Conservation (phyloP, 2,888 invertebrate species). For the Euplexia lucipara region DNA sequence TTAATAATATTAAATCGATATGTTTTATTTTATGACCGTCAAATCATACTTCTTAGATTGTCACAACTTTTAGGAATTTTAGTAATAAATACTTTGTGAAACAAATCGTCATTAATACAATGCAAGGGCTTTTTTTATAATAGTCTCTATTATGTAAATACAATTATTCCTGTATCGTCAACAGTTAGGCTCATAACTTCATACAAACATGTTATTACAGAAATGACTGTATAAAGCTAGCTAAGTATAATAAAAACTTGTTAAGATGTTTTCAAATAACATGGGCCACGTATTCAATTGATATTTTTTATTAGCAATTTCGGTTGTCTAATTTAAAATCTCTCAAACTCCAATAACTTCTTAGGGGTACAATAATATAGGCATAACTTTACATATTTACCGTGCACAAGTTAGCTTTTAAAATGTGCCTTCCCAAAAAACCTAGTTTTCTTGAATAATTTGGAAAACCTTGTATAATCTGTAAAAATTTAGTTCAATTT, state of each 20-base stretch:
- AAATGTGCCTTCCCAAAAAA: constrained; percentile 19
- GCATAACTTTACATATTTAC: constrained; percentile 8
- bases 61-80: constrained; percentile 25
- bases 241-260: neutral
- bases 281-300: constrained; percentile 1
- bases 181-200: constrained; percentile 37
- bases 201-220: constrained; percentile 5
- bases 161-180: constrained; percentile 53
- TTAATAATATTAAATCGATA: too few species aligned
- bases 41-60: too few species aligned
- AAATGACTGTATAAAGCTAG: neutral
- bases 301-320: neutral
- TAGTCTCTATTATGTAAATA: constrained; percentile 37
- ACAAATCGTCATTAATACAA: constrained; percentile 51
- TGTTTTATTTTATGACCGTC: too few species aligned
- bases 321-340: neutral
- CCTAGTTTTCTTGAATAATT: neutral
- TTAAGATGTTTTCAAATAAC: constrained; percentile 9
- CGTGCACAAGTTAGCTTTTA: constrained; percentile 10
- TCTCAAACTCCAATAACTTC: constrained; percentile 18
- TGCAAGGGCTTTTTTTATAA: constrained; percentile 42
- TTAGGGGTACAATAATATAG: constrained; percentile 18
- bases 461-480: constrained; percentile 12
- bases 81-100: constrained; percentile 21
- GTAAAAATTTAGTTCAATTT: constrained; percentile 29